phyloP scores from a whole-genome alignment of 2,797 vertebrate genomes.

The Dendrocincla tyrannina region DNA sequence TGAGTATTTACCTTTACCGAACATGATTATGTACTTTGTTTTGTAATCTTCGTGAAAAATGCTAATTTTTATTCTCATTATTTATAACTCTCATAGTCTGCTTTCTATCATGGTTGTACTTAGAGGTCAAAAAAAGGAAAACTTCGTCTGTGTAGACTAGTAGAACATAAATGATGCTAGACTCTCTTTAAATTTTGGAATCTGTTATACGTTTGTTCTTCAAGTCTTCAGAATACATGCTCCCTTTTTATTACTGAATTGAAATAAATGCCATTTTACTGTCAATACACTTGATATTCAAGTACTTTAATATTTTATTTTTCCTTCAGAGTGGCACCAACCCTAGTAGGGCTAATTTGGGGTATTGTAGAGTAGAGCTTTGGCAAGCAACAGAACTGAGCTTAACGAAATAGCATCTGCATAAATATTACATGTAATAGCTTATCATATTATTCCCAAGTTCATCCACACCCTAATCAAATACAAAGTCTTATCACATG shows the following conservation, averaged over 20 bases:
- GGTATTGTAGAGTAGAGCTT: constrained; percentile 47
- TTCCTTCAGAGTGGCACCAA: constrained; percentile 66
- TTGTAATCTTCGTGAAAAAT: background rate
- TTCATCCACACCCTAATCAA: constrained; percentile 61
- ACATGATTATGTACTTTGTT: background rate
- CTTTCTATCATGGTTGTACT: background rate
- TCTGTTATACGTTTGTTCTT: background rate
- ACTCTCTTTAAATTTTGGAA: constrained; percentile 44
- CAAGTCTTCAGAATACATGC: background rate
- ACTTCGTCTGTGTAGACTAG: background rate
- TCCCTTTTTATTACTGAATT: constrained; percentile 1
- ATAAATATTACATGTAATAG: background rate
- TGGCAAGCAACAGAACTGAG: constrained; percentile 24
- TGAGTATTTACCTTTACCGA: background rate
- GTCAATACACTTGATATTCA: constrained; percentile 33
- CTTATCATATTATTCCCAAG: constrained; percentile 15
- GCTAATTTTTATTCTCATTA: background rate
- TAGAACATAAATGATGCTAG: background rate
- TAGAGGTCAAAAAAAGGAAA: background rate
- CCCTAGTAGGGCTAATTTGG: constrained; percentile 62
- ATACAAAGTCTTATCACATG: constrained; percentile 29
- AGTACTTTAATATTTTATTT: constrained; percentile 72
- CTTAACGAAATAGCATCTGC: constrained; percentile 47
- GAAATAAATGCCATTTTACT: constrained; percentile 36
- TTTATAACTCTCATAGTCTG: background rate